Conservation (phyloP, 2,888 invertebrate genomes). For the Amblyjoppa proteus region DNA sequence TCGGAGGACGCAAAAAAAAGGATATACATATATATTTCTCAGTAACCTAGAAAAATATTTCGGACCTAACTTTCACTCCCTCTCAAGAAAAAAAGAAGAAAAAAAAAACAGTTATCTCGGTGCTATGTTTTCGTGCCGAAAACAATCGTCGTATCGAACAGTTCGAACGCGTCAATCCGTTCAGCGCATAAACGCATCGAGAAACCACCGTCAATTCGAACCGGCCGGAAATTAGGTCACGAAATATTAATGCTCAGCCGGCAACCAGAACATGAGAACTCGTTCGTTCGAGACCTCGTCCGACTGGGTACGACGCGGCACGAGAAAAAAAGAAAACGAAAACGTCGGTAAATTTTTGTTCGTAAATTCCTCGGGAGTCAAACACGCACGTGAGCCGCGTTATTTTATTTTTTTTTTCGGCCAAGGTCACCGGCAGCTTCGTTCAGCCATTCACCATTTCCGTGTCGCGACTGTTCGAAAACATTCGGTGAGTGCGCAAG, state of each 20-base stretch:
- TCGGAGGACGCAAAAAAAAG: not conserved
- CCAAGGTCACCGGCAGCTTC: slow-evolving; percentile 25
- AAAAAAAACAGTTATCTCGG: not conserved
- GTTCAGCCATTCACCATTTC: slow-evolving; percentile 39
- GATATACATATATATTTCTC: not conserved
- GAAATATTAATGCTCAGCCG: not conserved
- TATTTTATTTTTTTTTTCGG: slow-evolving; percentile 17
- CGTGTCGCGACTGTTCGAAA: slow-evolving; percentile 26
- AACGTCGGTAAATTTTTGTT: not conserved
- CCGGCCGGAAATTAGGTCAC: slow-evolving; percentile 45
- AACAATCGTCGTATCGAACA: not conserved
- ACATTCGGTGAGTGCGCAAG: not conserved
- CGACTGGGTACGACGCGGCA: not conserved
- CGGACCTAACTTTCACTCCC: not conserved
- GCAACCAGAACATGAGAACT: not conserved
- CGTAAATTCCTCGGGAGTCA: not conserved
- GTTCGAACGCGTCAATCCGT: not conserved
- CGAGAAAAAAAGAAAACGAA: not conserved
- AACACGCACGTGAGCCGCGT: not conserved
- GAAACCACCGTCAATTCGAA: not conserved
- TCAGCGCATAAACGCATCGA: not conserved
- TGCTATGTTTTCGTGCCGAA: not conserved
- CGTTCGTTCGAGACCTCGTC: not conserved
- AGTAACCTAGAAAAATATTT: slow-evolving; percentile 45
- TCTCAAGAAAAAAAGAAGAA: not conserved